These are phyloP conservation scores for Phenganax marumi DNA, from an alignment of 92 coral and sea anemone species.

Conservation along the genomic window DNA sequence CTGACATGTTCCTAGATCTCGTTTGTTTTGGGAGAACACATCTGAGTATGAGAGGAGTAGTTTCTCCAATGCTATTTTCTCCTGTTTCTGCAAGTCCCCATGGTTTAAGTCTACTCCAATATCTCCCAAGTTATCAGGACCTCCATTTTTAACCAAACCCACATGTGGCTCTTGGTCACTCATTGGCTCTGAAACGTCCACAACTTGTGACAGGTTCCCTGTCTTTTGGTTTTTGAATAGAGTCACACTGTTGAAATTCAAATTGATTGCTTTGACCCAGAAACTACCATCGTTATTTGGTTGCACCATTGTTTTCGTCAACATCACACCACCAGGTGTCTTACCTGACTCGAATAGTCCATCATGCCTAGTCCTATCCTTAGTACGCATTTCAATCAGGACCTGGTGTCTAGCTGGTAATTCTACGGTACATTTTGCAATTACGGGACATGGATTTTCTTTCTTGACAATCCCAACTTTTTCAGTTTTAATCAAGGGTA, in stretches of 20 bases:
- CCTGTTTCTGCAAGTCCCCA: neutral
- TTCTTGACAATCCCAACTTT: slow-evolving; percentile 39
- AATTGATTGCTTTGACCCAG: slow-evolving; percentile 63
- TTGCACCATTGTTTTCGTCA: slow-evolving; percentile 55
- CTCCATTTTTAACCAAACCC: neutral
- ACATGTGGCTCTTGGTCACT: neutral
- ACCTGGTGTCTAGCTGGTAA: slow-evolving; percentile 58
- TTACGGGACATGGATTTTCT: slow-evolving; percentile 47
- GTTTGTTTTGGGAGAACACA: slow-evolving; percentile 45
- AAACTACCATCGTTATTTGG: slow-evolving; percentile 56
- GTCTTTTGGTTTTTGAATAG: slow-evolving; percentile 54
- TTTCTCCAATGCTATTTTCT: slow-evolving; percentile 31
- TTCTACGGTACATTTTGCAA: slow-evolving; percentile 57
- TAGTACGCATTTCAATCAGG: slow-evolving; percentile 54
- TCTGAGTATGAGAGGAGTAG: slow-evolving; percentile 48
- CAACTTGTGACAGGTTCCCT: slow-evolving; percentile 52
- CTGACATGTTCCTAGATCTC: slow-evolving; percentile 42
- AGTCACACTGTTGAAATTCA: slow-evolving; percentile 39
- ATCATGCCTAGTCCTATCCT: slow-evolving; percentile 39
- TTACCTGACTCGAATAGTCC: slow-evolving; percentile 55
- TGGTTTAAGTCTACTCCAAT: slow-evolving; percentile 38
- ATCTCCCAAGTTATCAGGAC: neutral
- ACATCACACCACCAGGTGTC: slow-evolving; percentile 51
- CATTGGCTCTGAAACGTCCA: slow-evolving; percentile 50
- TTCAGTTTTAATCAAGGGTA: slow-evolving; percentile 31